These are phyloP conservation scores for Garrulus glandarius DNA, from an alignment of 2,797 vertebrate species.

Conservation along the genomic window DNA sequence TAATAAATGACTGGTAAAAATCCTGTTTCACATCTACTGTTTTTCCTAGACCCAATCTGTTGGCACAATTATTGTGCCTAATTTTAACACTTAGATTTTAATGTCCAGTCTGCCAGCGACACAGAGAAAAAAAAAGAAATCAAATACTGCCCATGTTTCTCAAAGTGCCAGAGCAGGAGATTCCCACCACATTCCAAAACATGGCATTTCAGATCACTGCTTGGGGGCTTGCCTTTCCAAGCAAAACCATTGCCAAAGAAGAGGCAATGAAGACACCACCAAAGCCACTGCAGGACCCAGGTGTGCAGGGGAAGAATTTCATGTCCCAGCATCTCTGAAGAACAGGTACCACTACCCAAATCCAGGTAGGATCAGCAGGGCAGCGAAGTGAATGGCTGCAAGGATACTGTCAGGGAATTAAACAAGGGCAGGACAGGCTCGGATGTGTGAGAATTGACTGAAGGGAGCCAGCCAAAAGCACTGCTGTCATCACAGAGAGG, in stretches of 20 bases:
- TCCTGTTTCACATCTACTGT: neutral
- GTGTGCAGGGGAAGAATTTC: neutral
- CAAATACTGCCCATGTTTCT: neutral
- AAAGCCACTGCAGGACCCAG: fast-evolving
- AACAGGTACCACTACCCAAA: neutral
- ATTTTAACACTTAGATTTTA: neutral
- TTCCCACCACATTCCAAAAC: neutral
- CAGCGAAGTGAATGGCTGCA: neutral
- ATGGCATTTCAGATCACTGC: fast-evolving
- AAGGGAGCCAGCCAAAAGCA: neutral
- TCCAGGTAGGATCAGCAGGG: neutral
- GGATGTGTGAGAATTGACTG: neutral
- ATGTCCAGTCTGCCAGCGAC: too few species aligned
- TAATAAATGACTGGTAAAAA: neutral
- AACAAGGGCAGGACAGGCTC: neutral
- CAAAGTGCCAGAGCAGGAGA: neutral
- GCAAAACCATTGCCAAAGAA: neutral
- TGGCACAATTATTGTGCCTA: neutral
- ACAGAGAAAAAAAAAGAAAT: neutral
- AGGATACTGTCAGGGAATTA: neutral
- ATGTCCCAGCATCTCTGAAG: neutral
- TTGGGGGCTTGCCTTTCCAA: neutral
- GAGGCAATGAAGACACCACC: fast-evolving
- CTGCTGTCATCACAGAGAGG: neutral
- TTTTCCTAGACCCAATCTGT: neutral